A percentile compares a stretch with the other conserved stretches of the same genome.
phyloP scores from a whole-genome alignment of 2,113 vertebrate species.

The human region DNA sequence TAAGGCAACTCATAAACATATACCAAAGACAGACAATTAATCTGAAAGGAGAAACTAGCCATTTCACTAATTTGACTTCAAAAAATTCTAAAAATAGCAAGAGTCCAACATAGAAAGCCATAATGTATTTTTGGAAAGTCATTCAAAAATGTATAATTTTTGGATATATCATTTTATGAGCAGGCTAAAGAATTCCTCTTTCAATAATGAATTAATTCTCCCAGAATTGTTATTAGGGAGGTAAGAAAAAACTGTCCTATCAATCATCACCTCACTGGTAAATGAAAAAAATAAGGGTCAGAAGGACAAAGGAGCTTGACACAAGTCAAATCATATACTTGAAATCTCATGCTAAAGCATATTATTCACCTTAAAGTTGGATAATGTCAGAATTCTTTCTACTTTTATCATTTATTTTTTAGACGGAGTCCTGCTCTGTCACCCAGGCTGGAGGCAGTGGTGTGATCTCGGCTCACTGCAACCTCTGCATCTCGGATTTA shows the following conservation, averaged over 20 bases:
- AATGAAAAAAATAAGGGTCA: conserved; percentile 15
- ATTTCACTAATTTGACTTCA: conserved; percentile 22
- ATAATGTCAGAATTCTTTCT: neutral
- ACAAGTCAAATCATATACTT: conserved; percentile 9
- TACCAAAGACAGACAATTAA: neutral
- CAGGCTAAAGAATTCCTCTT: conserved; percentile 9
- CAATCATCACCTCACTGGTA: neutral
- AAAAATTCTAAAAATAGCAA: conserved; percentile 42
- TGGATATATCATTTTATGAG: neutral
- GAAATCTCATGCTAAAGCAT: neutral
- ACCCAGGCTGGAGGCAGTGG: too few species aligned
- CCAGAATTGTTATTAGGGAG: neutral
- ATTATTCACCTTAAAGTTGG: conserved; percentile 20
- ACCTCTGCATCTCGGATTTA: too few species aligned
- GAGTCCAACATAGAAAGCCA: neutral
- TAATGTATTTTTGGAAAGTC: neutral
- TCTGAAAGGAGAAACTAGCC: neutral
- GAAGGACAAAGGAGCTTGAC: neutral
- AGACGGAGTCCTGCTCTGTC: too few species aligned
- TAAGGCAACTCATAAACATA: conserved; percentile 20
- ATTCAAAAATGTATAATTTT: conserved; percentile 26
- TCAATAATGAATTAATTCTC: neutral
- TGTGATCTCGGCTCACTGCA: too few species aligned
- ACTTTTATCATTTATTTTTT: neutral
- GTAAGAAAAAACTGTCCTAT: conserved; percentile 26